phyloP scores from a whole-genome alignment of 2,797 vertebrate species.

The Acipenser oxyrinchus region DNA sequence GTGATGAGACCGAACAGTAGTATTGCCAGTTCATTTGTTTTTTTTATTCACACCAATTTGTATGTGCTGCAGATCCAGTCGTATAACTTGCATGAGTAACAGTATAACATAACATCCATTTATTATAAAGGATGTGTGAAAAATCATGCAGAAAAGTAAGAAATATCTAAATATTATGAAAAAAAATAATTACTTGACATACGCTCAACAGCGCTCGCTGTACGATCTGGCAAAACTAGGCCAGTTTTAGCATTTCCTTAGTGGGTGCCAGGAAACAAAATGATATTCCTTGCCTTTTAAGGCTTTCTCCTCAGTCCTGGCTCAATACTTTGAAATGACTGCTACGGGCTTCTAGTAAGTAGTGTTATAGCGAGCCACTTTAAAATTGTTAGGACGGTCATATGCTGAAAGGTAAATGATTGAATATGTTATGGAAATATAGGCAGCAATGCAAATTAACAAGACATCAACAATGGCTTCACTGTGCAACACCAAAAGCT shows the following conservation, averaged over 20 bases:
- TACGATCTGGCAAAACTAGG: slow-evolving; percentile 20
- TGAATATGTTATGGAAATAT: neutral
- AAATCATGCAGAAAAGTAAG: neutral
- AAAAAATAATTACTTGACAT: neutral
- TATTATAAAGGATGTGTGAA: neutral
- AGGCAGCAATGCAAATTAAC: neutral
- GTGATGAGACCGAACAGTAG: too few relatives aligned
- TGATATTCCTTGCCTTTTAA: slow-evolving; percentile 46
- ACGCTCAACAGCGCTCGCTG: slow-evolving; percentile 14
- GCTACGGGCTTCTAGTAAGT: slow-evolving; percentile 26
- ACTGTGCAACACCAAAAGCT: too few relatives aligned
- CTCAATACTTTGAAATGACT: slow-evolving; percentile 27
- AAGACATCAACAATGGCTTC: too few relatives aligned
- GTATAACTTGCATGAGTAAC: neutral
- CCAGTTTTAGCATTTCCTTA: slow-evolving; percentile 29
- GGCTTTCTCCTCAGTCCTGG: slow-evolving; percentile 35
- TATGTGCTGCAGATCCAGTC: too few relatives aligned
- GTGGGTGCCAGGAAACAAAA: slow-evolving; percentile 31
- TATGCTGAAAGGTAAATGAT: neutral
- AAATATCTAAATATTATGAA: neutral
- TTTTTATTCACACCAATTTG: too few relatives aligned
- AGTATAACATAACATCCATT: neutral
- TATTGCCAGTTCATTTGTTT: too few relatives aligned
- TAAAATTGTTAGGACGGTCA: neutral
- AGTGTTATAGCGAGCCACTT: neutral